Evolutionary conservation across 2,888 invertebrate species (phyloP).

Genomic region (Mesochorus sp.): DNA sequence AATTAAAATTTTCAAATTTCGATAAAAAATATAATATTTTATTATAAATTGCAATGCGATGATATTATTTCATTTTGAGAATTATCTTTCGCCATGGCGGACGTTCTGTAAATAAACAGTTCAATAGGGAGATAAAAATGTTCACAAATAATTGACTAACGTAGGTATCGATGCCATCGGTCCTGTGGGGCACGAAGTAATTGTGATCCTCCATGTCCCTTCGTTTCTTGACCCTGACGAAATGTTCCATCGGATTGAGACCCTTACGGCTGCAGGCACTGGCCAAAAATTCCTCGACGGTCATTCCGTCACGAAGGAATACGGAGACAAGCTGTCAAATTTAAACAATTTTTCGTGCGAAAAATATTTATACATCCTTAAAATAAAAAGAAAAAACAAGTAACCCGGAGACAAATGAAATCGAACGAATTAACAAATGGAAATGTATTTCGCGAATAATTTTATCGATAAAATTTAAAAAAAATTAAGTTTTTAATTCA

Average conservation of each 20-base stretch:
- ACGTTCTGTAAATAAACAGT: not conserved
- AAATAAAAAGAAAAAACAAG: too few relatives aligned
- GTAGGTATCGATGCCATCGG: slow-evolving; percentile 97
- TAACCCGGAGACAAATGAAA: too few relatives aligned
- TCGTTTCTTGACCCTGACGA: slow-evolving; percentile 96
- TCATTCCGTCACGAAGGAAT: slow-evolving; percentile 94
- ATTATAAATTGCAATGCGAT: too few relatives aligned
- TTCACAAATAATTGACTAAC: slow-evolving; percentile 85
- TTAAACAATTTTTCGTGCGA: too few relatives aligned
- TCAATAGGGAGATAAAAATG: not conserved
- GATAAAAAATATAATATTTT: too few relatives aligned
- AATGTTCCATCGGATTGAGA: slow-evolving; percentile 97
- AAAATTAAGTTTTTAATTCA: too few relatives aligned
- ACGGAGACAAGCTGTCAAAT: slow-evolving; percentile 87
- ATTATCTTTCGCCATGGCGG: not conserved
- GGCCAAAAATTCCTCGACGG: slow-evolving; percentile 97
- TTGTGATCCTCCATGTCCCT: slow-evolving; percentile 97
- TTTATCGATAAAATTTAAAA: too few relatives aligned
- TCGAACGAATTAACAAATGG: too few relatives aligned
- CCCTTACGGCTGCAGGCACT: slow-evolving; percentile 96
- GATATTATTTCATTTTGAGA: too few relatives aligned
- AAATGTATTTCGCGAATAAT: too few relatives aligned
- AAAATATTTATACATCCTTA: not conserved
- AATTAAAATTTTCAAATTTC: too few relatives aligned
- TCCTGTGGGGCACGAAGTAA: slow-evolving; percentile 97